Evolutionary conservation across 1,140 invertebrate species (phyloP).

Genomic region (Rhopalosiphum maidis): DNA sequence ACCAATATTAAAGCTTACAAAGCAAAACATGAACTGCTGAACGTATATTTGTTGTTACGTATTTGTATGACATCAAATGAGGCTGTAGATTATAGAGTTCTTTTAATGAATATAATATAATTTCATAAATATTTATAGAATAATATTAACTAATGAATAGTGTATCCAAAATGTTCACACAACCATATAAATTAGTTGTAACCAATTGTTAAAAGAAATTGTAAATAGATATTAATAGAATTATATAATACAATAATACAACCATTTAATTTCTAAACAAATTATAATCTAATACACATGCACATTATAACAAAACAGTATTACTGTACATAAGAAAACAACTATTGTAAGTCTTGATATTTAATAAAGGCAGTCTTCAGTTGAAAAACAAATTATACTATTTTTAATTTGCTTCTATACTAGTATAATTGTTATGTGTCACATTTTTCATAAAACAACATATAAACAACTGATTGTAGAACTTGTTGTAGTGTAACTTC

Average conservation of each 20-base stretch:
- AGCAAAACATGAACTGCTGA: no score
- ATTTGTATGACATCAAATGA: no score
- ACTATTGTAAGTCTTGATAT: constrained; percentile 40
- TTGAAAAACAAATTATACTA: background rate
- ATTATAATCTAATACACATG: background rate
- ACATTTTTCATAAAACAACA: constrained; percentile 62
- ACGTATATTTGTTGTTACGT: no score
- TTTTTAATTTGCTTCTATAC: constrained; percentile 2
- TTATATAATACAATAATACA: background rate
- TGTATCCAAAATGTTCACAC: no score
- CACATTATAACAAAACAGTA: constrained; percentile 5
- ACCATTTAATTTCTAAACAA: background rate
- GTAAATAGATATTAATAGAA: background rate
- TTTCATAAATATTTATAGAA: no score
- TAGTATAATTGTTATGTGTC: constrained; percentile 21
- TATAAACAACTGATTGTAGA: constrained; percentile 59
- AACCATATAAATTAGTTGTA: no score
- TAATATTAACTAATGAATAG: no score
- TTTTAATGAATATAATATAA: no score
- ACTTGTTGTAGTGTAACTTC: constrained; percentile 59
- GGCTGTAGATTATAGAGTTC: no score
- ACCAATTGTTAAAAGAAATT: background rate
- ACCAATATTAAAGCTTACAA: no score
- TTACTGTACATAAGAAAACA: constrained; percentile 8
- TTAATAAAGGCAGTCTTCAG: constrained; percentile 37